Conservation (phyloP, 2,113 vertebrate genomes). For the Thalassarche chlororhynchos region DNA sequence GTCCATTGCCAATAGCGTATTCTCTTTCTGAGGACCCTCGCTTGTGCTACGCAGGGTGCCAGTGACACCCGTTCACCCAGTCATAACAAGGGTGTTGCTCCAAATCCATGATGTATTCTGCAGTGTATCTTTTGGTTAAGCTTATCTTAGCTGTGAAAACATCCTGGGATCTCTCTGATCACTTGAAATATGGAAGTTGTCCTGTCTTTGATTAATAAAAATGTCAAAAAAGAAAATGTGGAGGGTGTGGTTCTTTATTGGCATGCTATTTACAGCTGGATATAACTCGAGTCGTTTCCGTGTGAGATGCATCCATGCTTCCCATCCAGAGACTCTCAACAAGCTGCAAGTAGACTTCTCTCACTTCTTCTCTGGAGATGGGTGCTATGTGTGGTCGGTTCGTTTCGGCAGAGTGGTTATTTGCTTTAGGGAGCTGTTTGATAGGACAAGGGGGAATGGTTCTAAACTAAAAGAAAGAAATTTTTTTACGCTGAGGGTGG, state of each 20-base stretch:
- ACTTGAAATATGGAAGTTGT: fast-evolving
- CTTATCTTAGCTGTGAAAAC: background rate
- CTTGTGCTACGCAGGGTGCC: background rate
- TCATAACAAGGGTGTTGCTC: background rate
- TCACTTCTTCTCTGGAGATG: background rate
- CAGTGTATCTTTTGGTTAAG: background rate
- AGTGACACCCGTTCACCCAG: background rate
- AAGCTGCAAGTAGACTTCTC: too few species aligned
- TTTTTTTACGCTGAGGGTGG: fast-evolving
- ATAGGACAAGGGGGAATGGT: background rate
- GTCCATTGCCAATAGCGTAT: background rate
- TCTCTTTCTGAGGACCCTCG: background rate
- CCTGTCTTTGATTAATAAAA: slow-evolving; percentile 63
- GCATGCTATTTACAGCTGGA: fast-evolving
- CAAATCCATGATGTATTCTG: background rate
- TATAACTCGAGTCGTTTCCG: fast-evolving
- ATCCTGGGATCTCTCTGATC: background rate
- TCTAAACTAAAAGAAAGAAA: background rate
- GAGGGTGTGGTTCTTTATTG: background rate
- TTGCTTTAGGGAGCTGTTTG: background rate
- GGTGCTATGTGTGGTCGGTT: fast-evolving
- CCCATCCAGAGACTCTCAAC: background rate
- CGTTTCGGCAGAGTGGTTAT: background rate
- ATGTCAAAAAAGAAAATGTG: background rate
- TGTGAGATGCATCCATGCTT: fast-evolving